Evolutionary conservation across 2,113 vertebrate species (phyloP).

Genomic region (Turdus rufiventris): DNA sequence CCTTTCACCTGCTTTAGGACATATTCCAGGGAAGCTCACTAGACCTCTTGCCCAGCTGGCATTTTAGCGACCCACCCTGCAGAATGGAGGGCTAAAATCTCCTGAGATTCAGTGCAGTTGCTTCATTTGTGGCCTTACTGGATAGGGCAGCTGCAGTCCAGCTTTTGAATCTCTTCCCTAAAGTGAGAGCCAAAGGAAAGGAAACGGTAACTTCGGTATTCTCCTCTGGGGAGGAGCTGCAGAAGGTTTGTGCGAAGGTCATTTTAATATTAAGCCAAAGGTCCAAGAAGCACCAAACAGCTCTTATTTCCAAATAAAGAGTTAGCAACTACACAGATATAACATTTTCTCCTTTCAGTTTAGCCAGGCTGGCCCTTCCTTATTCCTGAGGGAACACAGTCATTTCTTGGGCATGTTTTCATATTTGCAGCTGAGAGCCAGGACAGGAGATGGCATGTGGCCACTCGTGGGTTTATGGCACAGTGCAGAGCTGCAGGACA

Average conservation of each 20-base stretch:
- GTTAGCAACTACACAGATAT: background rate
- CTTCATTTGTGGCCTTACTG: background rate
- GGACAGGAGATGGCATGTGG: background rate
- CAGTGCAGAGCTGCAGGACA: background rate
- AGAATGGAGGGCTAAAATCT: background rate
- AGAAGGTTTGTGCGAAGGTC: background rate
- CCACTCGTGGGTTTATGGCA: background rate
- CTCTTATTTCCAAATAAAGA: conserved; percentile 44
- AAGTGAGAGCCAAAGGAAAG: background rate
- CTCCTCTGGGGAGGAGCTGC: conserved; percentile 27
- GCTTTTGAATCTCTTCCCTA: background rate
- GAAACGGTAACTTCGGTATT: background rate
- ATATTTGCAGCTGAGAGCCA: background rate
- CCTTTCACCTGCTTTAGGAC: background rate
- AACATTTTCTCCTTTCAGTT: conserved; percentile 15
- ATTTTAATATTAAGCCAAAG: conserved; percentile 5
- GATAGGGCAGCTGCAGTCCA: background rate
- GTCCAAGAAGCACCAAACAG: conserved; percentile 2
- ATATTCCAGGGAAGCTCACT: background rate
- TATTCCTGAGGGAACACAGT: conserved; percentile 17
- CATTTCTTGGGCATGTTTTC: conserved; percentile 42
- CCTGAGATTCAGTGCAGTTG: background rate
- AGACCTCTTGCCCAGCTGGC: background rate
- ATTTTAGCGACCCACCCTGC: background rate
- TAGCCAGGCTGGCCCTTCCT: background rate